Conservation (phyloP, 2,113 vertebrate species). For the Xenopus borealis region DNA sequence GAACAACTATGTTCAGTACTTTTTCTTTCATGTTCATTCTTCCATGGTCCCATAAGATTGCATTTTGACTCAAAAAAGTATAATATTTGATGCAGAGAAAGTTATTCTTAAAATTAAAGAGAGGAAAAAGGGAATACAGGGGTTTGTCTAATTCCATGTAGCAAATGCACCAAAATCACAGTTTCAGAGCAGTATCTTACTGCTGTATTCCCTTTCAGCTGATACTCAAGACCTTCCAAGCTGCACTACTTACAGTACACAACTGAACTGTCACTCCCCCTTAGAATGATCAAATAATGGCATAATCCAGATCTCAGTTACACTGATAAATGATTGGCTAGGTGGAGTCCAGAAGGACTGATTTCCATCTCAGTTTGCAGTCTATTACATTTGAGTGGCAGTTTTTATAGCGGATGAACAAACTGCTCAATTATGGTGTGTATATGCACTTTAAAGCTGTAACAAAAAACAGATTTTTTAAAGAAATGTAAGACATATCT, state of each 20-base stretch:
- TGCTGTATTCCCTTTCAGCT: no score
- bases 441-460: not conserved
- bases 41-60: no score
- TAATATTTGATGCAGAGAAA: no score
- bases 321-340: conserved; percentile 14
- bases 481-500: not conserved
- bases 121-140: no score
- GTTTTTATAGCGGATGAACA: conserved; percentile 6
- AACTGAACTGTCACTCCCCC: no score
- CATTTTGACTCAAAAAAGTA: no score
- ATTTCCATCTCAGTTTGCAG: conserved; percentile 2
- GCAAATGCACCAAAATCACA: no score
- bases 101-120: no score
- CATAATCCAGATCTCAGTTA: not conserved
- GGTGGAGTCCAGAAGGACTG: not conserved
- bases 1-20: no score
- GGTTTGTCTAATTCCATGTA: no score
- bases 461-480: conserved; percentile 6
- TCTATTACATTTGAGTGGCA: conserved; percentile 9
- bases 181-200: no score
- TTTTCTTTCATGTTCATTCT: no score
- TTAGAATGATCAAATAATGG: not conserved
- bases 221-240: not conserved
- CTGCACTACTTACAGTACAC: not conserved
- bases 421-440: not conserved